Base-by-base conservation (phyloP, 92 coral and sea anemone species). In the Epizoanthus scotinus region DNA sequence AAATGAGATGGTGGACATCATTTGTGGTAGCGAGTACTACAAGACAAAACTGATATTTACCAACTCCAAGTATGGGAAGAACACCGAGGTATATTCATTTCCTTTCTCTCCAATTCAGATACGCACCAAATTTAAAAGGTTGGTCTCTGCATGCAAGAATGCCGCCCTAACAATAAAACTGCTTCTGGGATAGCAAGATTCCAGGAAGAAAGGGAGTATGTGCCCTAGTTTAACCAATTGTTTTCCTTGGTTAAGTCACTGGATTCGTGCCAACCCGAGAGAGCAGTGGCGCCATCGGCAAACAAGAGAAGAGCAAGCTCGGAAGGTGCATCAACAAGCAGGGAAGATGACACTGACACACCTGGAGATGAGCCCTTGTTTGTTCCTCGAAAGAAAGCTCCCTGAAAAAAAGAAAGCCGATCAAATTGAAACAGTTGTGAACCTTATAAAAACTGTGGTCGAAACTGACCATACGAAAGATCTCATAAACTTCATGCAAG, bases 191-290 rank as follows among this genome's bases (percentile, higher is more conserved):
- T 74, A 27, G 20, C 25, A 21, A 53, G 81, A 26, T 74, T 74
- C 38, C 81, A 74, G 52, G 24, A 74, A 6, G 66, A 74, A 0
- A 74, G 55, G 55, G 67, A 66, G 0, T 74, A 49, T 52, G 65
- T 47, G 14, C 34, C 7, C 15, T 74, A 67, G 81, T 74, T 74
- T 25, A 12, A 74, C 66, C 65, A 74, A 20, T 49, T 74, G n/a
- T 74, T 22, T 74, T 7, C 65, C 21, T 27, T 74, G 27, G 40
- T 74, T 8, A 50, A 74, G 47, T 54, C 81, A 49, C 28, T 47
- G 15, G 81, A 74, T 50, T 74, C 81, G 27, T 74, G 81, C 44
- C 66, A 74, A 25, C 81, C 81, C 1, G 64, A 50, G 12, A 34
- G 60, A 17, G 81, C 81, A 22, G 21, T 49, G 56, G 81, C 54